Evolutionary conservation across 2,113 vertebrate species (phyloP).

Genomic region (Rhipidura dahli): DNA sequence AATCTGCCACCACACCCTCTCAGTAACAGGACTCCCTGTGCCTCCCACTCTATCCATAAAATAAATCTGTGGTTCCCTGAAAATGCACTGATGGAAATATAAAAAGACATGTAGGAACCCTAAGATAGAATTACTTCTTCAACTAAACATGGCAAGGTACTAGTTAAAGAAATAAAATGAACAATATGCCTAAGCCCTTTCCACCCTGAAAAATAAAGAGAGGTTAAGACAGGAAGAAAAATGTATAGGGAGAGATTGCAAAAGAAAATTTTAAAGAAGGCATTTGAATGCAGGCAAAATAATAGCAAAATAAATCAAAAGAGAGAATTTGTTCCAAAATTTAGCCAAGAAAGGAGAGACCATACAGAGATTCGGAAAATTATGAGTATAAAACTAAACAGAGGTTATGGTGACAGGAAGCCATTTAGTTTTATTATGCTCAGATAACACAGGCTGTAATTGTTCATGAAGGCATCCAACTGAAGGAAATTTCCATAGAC

Average conservation of each 20-base stretch:
- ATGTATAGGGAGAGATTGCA: not conserved
- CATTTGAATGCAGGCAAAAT: not conserved
- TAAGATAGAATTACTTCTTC: not conserved
- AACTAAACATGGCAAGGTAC: not conserved
- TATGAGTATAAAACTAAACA: not conserved
- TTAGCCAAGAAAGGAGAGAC: not conserved
- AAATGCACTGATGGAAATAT: not conserved
- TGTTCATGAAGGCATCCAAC: not conserved
- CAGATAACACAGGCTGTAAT: not conserved
- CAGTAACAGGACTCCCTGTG: not conserved
- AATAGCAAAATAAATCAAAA: not conserved
- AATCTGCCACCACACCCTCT: not conserved
- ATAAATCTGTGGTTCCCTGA: not conserved
- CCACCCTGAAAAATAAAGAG: not conserved
- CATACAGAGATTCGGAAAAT: not conserved
- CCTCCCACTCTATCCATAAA: not conserved
- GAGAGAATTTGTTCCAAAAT: not conserved
- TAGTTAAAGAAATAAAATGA: not conserved
- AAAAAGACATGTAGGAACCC: not conserved
- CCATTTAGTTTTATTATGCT: not conserved
- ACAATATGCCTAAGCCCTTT: not conserved
- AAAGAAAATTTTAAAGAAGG: not conserved
- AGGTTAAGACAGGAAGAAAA: not conserved
- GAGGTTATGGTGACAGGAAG: slow-evolving; percentile 3
- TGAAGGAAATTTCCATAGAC: slow-evolving; percentile 27